Conservation (phyloP, 1,140 invertebrate species). For the Brachionus koreanus region DNA sequence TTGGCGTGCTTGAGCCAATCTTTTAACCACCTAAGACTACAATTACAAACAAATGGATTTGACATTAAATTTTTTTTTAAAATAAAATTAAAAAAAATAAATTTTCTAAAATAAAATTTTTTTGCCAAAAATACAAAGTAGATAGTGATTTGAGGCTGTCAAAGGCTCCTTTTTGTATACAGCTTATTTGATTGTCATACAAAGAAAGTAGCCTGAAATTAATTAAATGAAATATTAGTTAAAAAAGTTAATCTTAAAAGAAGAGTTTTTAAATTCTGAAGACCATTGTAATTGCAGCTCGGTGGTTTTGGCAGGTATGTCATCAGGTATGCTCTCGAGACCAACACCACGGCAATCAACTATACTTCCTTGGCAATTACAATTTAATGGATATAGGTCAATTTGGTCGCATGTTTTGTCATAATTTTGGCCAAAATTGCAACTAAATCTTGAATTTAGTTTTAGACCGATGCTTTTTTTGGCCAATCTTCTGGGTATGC, state of each 20-base stretch:
- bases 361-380: constrained; percentile 76
- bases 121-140: constrained; percentile 74
- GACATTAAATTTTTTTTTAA: constrained; percentile 73
- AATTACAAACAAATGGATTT: constrained; percentile 92
- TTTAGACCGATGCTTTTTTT: constrained; percentile 62
- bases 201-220: constrained; percentile 65
- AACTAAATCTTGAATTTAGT: constrained; percentile 61
- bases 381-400: constrained; percentile 70
- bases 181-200: constrained; percentile 85
- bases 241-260: not conserved
- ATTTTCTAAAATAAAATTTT: constrained; percentile 33
- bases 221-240: not conserved
- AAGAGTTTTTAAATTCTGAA: constrained; percentile 53
- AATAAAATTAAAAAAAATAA: constrained; percentile 30
- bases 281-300: constrained; percentile 73
- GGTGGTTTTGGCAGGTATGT: constrained; percentile 84
- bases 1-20: constrained; percentile 76
- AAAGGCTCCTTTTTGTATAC: constrained; percentile 88
- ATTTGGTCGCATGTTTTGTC: constrained; percentile 61
- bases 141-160: constrained; percentile 75
- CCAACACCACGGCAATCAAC: constrained; percentile 83
- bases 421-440: constrained; percentile 70
- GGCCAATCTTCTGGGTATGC: constrained; percentile 81
- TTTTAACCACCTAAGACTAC: constrained; percentile 86
- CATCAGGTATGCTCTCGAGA: constrained; percentile 76